Conservation (phyloP, 2,888 invertebrate species). For the Lycaena phlaeas region DNA sequence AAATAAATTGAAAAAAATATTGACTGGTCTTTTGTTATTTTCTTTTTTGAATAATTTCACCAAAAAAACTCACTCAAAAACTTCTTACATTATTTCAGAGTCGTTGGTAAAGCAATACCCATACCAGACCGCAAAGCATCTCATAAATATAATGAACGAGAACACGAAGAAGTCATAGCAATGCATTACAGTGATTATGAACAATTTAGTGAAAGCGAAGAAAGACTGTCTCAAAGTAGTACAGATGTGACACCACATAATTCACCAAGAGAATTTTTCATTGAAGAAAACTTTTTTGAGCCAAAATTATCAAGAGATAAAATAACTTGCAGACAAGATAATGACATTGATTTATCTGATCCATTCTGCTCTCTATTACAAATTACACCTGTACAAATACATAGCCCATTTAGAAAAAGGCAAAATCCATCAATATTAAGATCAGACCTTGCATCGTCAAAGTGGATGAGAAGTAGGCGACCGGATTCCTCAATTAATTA, state of each 20-base stretch:
- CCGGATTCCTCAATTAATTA: slow-evolving; percentile 56
- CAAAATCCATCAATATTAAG: slow-evolving; percentile 50
- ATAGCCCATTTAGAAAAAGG: slow-evolving; percentile 47
- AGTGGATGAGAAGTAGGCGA: slow-evolving; percentile 57
- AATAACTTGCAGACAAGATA: slow-evolving; percentile 30
- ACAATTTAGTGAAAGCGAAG: slow-evolving; percentile 57
- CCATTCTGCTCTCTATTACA: slow-evolving; percentile 57
- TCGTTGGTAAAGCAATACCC: slow-evolving; percentile 48
- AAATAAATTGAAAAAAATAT: no score
- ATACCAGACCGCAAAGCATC: slow-evolving; percentile 39
- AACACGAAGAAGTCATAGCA: slow-evolving; percentile 58
- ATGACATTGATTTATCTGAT: slow-evolving; percentile 42
- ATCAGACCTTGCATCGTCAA: slow-evolving; percentile 60
- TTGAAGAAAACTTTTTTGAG: slow-evolving; percentile 34
- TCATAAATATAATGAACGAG: slow-evolving; percentile 40
- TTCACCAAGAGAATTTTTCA: slow-evolving; percentile 48
- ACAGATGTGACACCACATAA: slow-evolving; percentile 61
- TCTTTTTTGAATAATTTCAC: no score
- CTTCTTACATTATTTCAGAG: slow-evolving; percentile 31
- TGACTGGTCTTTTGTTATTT: no score
- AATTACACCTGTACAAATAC: slow-evolving; percentile 57
- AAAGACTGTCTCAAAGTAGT: slow-evolving; percentile 57
- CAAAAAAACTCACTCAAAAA: no score
- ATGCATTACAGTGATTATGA: slow-evolving; percentile 60
- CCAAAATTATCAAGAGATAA: slow-evolving; percentile 31